Conservation (phyloP, 2,888 invertebrate genomes). For the Temnothorax rugatulus region DNA sequence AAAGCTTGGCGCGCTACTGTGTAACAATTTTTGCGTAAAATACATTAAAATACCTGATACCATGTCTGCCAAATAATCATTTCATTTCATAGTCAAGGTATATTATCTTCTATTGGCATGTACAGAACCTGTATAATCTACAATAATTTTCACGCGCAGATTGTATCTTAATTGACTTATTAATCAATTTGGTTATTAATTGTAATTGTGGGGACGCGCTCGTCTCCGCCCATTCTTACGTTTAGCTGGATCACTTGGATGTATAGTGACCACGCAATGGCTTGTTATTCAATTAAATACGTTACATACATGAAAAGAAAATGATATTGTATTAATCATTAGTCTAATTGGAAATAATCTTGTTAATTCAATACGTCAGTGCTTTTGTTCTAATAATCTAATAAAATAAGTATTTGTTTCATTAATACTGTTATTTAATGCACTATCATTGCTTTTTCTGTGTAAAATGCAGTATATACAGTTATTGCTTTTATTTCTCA, state of each 20-base stretch:
- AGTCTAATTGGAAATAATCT: too few species aligned
- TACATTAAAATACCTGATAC: background rate
- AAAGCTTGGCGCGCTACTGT: background rate
- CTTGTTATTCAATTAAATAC: background rate
- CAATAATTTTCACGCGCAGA: background rate
- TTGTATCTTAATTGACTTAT: background rate
- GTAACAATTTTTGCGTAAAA: background rate
- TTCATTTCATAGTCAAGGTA: background rate
- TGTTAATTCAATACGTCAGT: too few species aligned
- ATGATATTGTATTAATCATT: too few species aligned
- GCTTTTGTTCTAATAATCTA: too few species aligned
- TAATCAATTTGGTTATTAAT: background rate
- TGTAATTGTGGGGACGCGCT: background rate
- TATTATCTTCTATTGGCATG: background rate
- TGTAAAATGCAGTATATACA: background rate
- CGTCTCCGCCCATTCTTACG: background rate
- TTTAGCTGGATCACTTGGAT: background rate
- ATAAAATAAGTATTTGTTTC: too few species aligned
- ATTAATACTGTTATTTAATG: too few species aligned
- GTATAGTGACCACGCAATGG: background rate
- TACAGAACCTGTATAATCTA: background rate
- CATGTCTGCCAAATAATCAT: background rate
- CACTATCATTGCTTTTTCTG: too few species aligned
- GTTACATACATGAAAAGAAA: background rate
- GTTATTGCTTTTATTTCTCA: background rate